These are phyloP conservation scores for Pipistrellus pygmaeus DNA, from an alignment of 2,797 vertebrate genomes.

Conservation along the genomic window DNA sequence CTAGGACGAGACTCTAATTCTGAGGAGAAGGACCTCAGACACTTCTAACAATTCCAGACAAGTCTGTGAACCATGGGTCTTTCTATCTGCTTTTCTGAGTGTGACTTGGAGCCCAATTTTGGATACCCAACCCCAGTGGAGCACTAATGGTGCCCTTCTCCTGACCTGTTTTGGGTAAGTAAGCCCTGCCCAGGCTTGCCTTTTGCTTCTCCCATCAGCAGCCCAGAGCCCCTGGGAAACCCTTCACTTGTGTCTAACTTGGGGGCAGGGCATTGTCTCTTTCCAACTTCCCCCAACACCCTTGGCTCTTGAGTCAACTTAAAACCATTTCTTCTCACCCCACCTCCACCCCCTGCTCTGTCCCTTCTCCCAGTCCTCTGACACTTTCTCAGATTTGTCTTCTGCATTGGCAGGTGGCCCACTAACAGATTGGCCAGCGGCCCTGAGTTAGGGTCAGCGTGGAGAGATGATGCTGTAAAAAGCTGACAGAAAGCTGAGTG, in stretches of 20 bases:
- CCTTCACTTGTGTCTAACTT: background rate
- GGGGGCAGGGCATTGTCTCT: conserved; percentile 51
- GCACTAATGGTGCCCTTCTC: too few species aligned
- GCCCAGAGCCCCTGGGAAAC: background rate
- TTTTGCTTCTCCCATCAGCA: background rate
- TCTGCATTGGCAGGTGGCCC: conserved; percentile 78
- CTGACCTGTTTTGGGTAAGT: background rate
- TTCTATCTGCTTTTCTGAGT: background rate
- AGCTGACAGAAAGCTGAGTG: conserved; percentile 81
- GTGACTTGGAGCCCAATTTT: background rate
- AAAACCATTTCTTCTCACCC: conserved; percentile 27
- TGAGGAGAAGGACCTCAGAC: background rate
- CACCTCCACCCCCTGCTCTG: conserved; percentile 57
- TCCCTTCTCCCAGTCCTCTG: conserved; percentile 70
- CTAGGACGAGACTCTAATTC: background rate
- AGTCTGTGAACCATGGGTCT: background rate
- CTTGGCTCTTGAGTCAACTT: conserved; percentile 59
- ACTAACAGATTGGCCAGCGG: conserved; percentile 76
- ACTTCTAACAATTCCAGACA: background rate
- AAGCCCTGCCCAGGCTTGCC: background rate
- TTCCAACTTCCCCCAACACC: conserved; percentile 80
- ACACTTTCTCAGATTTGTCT: conserved; percentile 59
- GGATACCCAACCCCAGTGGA: too few species aligned
- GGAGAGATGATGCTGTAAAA: conserved; percentile 70
- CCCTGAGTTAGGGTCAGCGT: conserved; percentile 74